Evolutionary conservation across 2,888 invertebrate species (phyloP), one percentile per base, ranked within the genome.

Genomic region (Pyralis farinalis): DNA sequence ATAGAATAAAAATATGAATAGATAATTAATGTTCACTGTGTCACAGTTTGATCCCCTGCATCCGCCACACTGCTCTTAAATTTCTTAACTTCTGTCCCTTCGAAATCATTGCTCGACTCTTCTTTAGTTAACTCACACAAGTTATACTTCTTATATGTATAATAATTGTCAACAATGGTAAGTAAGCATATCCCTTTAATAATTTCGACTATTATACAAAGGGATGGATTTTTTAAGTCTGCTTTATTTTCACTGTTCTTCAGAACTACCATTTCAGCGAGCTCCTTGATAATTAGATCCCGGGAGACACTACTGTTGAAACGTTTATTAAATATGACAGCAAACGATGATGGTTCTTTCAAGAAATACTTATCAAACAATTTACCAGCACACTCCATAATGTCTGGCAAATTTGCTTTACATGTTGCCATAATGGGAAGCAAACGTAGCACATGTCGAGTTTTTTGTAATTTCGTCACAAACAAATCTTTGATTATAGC

Each of bases 361-460:
- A 92, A 81, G 69, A 97, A 96, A 66, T 94, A 92, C 63, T 93
- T 93, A 42, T 95, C 93, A 50, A 95, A 91, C 10, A 97, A 71
- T 37, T 83, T 76, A 36, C 92, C 92, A 0, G 93, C 93, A 38
- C 92, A 90, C 50, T 91, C 89, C 64, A 91, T 91, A 6, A 96
- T 95, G 42, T 96, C 95, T n/a, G 92, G 92, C 37, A 94, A 68
- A 52, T 93, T 93, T 1, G 97, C 95, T 63, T 93, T 94, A 69
- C 97, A 98, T 1, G 95, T 95, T 0, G 90, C 83, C 83, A 95
- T 93, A 38, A 98, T 92, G 0, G 98, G 98, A 9, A 97, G 74
- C 47, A 98, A 77, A 42, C 97, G 91, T 8, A 97, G 66, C 1
- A 98, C 90, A 77, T 92, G 94, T 53, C 95, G 91, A 0, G 95